These are phyloP conservation scores for Solenopsis fugax DNA, from an alignment of 1,140 invertebrate species.

Conservation along the genomic window DNA sequence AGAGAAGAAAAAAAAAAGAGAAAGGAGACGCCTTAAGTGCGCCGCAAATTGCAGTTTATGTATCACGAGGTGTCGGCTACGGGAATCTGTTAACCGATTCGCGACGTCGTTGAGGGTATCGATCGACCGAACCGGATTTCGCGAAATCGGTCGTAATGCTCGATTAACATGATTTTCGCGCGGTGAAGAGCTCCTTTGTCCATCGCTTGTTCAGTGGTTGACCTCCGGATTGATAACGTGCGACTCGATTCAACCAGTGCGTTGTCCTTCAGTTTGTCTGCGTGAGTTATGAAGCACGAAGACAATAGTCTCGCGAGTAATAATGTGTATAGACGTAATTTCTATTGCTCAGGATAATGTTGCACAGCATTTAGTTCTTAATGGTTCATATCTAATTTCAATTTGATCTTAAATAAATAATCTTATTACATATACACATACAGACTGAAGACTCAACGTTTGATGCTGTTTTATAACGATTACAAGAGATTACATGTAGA, in stretches of 20 bases:
- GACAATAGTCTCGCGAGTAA: slow-evolving; percentile 32
- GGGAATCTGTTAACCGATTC: slow-evolving; percentile 65
- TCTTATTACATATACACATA: background rate
- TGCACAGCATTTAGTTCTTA: background rate
- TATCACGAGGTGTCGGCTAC: slow-evolving; percentile 69
- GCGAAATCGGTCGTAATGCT: slow-evolving; percentile 45
- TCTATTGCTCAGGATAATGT: background rate
- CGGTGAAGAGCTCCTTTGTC: background rate
- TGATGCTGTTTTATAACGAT: background rate
- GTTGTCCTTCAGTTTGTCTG: slow-evolving; percentile 6
- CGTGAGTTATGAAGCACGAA: slow-evolving; percentile 30
- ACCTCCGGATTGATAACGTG: slow-evolving; percentile 17
- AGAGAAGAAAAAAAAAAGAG: background rate
- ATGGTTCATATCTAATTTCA: background rate
- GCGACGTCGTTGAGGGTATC: slow-evolving; percentile 20
- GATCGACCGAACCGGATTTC: slow-evolving; percentile 43
- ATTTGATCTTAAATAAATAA: background rate
- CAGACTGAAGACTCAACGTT: no score
- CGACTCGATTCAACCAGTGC: slow-evolving; percentile 32
- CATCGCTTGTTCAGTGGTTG: background rate
- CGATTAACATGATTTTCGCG: slow-evolving; percentile 33
- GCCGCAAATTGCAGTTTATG: slow-evolving; percentile 73
- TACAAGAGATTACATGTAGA: background rate
- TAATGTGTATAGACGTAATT: slow-evolving; percentile 11
- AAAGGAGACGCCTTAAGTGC: slow-evolving; percentile 42